These are phyloP conservation scores for Drosophila obscura DNA, from an alignment of 1,140 invertebrate species.

Conservation along the genomic window DNA sequence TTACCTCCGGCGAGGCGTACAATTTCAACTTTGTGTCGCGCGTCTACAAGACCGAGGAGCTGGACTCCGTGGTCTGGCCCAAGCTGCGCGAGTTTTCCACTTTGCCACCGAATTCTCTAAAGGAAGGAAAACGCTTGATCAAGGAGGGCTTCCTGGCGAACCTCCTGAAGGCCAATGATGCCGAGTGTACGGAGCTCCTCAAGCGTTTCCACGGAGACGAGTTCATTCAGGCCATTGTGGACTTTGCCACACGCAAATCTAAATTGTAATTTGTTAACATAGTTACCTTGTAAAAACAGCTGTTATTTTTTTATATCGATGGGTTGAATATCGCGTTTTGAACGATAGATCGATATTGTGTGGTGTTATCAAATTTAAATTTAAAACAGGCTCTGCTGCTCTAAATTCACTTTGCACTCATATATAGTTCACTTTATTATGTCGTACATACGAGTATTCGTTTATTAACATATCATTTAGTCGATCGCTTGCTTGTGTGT, in stretches of 20 bases:
- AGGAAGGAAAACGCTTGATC: conserved; percentile 61
- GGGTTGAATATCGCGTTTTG: not conserved
- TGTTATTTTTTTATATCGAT: not conserved
- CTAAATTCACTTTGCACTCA: conserved; percentile 4
- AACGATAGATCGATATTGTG: conserved; percentile 1
- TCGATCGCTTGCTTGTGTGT: conserved; percentile 16
- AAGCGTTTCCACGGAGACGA: conserved; percentile 50
- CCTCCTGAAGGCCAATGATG: conserved; percentile 47
- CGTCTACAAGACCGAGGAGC: conserved; percentile 53
- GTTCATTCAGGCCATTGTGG: conserved; percentile 62
- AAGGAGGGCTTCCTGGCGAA: conserved; percentile 36
- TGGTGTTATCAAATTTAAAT: not conserved
- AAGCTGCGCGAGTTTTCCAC: conserved; percentile 58
- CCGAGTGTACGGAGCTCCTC: conserved; percentile 51
- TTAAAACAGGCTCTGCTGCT: no score
- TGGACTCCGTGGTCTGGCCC: conserved; percentile 66
- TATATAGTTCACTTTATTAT: conserved; percentile 54
- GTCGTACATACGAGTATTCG: conserved; percentile 47
- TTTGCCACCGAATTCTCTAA: conserved; percentile 59
- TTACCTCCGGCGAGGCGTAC: conserved; percentile 91
- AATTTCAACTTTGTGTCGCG: conserved; percentile 86
- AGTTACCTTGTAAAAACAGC: conserved; percentile 1
- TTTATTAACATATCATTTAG: conserved; percentile 53
- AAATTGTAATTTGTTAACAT: conserved; percentile 44
- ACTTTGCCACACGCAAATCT: conserved; percentile 64